These are phyloP conservation scores for Drosophila peninsularis DNA, from an alignment of 2,888 invertebrate genomes.

Conservation along the genomic window DNA sequence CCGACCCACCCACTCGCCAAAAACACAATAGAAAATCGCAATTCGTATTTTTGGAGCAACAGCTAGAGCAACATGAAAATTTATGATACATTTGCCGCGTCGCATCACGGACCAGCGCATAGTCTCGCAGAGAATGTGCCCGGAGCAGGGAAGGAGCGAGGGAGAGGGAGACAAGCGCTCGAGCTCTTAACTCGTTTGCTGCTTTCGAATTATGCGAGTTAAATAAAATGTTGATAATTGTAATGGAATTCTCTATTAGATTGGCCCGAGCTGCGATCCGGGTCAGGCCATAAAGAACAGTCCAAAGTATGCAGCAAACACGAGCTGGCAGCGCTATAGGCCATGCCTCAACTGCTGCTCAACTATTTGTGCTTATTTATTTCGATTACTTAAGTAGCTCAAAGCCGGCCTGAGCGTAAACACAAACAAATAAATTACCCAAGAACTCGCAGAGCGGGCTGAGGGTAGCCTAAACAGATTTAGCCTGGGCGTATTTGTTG, in stretches of 20 bases:
- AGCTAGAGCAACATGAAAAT: slow-evolving; percentile 77
- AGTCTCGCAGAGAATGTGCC: not conserved
- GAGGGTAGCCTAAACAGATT: not conserved
- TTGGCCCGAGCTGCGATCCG: slow-evolving; percentile 11
- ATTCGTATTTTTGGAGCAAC: slow-evolving; percentile 73
- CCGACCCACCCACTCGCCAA: slow-evolving; percentile 16
- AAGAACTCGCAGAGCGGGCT: not conserved
- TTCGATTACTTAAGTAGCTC: slow-evolving; percentile 63
- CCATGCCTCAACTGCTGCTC: slow-evolving; percentile 13
- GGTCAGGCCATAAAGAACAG: not conserved
- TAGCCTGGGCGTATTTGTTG: not conserved
- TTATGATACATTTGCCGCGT: slow-evolving; percentile 72
- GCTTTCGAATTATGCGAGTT: slow-evolving; percentile 58
- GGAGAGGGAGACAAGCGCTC: not conserved
- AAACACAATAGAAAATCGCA: slow-evolving; percentile 76
- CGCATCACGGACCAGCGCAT: slow-evolving; percentile 7
- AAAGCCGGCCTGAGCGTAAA: slow-evolving; percentile 40
- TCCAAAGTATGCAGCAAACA: not conserved
- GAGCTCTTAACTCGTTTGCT: slow-evolving; percentile 45
- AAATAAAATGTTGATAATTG: slow-evolving; percentile 75
- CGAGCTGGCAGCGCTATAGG: not conserved
- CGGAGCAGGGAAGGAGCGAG: not conserved
- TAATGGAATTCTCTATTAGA: slow-evolving; percentile 70
- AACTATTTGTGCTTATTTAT: slow-evolving; percentile 53
- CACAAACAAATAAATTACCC: slow-evolving; percentile 52